Evolutionary conservation across 2,113 vertebrate genomes (phyloP).

Genomic region (Bubo scandiacus): DNA sequence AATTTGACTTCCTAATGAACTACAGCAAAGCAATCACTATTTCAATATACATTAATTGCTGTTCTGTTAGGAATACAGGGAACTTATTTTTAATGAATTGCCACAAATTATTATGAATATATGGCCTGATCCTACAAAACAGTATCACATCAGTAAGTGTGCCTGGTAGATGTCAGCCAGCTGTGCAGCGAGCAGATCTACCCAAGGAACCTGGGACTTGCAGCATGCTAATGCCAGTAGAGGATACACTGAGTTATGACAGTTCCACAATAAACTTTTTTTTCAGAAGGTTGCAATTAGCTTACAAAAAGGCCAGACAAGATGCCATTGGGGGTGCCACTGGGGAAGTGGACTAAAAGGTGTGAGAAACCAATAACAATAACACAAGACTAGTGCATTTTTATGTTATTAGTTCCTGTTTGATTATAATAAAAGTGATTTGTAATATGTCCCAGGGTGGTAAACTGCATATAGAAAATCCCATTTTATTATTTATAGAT

Average conservation of each 20-base stretch:
- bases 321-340: neutral
- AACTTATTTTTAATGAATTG: constrained; percentile 60
- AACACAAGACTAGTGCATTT: neutral
- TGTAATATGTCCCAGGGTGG: neutral
- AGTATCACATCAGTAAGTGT: neutral
- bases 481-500: neutral
- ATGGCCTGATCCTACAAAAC: neutral
- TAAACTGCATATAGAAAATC: neutral
- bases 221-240: neutral
- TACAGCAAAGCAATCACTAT: constrained; percentile 65
- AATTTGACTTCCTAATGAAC: constrained; percentile 72
- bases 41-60: constrained; percentile 62
- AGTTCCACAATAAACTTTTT: neutral
- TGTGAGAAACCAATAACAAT: neutral
- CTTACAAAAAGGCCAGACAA: neutral
- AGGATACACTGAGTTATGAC: neutral
- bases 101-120: constrained; percentile 52
- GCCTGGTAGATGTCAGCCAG: neutral
- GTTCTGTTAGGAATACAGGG: constrained; percentile 44
- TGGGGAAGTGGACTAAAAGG: neutral
- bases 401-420: neutral
- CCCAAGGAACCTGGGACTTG: neutral
- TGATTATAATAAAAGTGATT: neutral
- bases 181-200: neutral
- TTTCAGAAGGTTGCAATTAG: neutral